These are phyloP conservation scores for Bombyx huttoni DNA, from an alignment of 2,888 invertebrate species.

Conservation along the genomic window DNA sequence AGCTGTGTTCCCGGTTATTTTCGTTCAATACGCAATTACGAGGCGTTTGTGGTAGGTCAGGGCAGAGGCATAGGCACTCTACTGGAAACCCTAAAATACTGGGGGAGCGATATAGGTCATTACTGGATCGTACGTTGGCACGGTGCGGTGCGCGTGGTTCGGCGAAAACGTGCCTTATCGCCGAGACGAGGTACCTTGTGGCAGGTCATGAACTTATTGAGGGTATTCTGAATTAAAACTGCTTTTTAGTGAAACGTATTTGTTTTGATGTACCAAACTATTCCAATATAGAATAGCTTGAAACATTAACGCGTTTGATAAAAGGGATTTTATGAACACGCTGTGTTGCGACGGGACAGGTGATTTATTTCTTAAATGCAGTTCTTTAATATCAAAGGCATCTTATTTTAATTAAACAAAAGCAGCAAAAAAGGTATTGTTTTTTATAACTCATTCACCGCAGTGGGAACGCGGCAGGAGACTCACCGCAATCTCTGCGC, in stretches of 20 bases:
- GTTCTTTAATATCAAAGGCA: slow-evolving; percentile 1
- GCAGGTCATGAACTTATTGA: slow-evolving; percentile 53
- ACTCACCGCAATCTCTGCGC: slow-evolving; percentile 39
- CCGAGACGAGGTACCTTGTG: slow-evolving; percentile 43
- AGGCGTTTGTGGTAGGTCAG: slow-evolving; percentile 57
- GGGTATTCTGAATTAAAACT: not conserved
- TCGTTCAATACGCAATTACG: slow-evolving; percentile 41
- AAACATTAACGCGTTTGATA: too few species aligned
- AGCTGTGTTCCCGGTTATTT: slow-evolving; percentile 55
- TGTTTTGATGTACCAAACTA: too few species aligned
- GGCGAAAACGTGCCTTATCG: slow-evolving; percentile 23
- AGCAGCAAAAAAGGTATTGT: not conserved
- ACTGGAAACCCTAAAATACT: slow-evolving; percentile 57
- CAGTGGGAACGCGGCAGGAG: slow-evolving; percentile 61
- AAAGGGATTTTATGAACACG: too few species aligned
- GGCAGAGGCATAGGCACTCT: slow-evolving; percentile 45
- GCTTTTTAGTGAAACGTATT: too few species aligned
- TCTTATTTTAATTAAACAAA: slow-evolving; percentile 11
- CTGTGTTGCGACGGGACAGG: too few species aligned
- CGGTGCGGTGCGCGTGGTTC: slow-evolving; percentile 16
- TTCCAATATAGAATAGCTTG: too few species aligned
- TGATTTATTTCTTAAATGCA: not conserved
- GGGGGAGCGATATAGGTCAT: slow-evolving; percentile 65
- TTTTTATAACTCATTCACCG: slow-evolving; percentile 20
- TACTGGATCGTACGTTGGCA: slow-evolving; percentile 33